A percentile compares a stretch with the other conserved stretches of the same genome.
These are phyloP conservation scores for Sternotherus odoratus DNA, from an alignment of 2,797 vertebrate species.

Conservation along the genomic window DNA sequence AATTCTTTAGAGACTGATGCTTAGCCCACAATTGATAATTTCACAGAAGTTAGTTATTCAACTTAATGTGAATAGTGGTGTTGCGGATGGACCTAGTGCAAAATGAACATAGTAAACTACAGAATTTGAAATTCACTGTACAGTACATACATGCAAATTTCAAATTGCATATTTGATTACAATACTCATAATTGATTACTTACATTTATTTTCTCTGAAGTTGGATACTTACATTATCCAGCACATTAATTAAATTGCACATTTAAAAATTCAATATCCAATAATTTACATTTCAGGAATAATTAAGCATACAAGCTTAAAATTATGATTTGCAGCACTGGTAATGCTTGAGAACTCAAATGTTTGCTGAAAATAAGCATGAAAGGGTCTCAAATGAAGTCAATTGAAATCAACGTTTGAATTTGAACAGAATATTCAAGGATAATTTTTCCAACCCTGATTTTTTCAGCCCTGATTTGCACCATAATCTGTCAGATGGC, in stretches of 20 bases:
- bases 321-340: constrained; percentile 2
- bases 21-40: neutral
- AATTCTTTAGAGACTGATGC: neutral
- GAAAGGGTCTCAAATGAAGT: neutral
- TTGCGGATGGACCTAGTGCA: constrained; percentile 26
- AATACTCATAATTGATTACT: constrained; percentile 32
- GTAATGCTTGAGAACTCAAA: neutral
- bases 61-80: neutral
- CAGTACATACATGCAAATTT: constrained; percentile 2
- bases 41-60: neutral
- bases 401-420: constrained; percentile 32
- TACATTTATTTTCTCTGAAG: neutral
- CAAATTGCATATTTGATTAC: constrained; percentile 53
- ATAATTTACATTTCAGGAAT: constrained; percentile 28
- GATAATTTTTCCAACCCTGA: constrained; percentile 24
- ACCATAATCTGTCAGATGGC: constrained; percentile 4
- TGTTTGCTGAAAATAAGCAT: neutral
- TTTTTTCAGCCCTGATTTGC: constrained; percentile 48
- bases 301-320: constrained; percentile 30
- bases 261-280: neutral
- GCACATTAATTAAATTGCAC: constrained; percentile 26
- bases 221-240: constrained; percentile 25
- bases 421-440: constrained; percentile 37
- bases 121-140: constrained; percentile 13
- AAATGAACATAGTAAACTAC: constrained; percentile 17